Evolutionary conservation across 1,140 invertebrate genomes (phyloP), one percentile per base, ranked within the genome.

Genomic region (Gryon sp.): DNA sequence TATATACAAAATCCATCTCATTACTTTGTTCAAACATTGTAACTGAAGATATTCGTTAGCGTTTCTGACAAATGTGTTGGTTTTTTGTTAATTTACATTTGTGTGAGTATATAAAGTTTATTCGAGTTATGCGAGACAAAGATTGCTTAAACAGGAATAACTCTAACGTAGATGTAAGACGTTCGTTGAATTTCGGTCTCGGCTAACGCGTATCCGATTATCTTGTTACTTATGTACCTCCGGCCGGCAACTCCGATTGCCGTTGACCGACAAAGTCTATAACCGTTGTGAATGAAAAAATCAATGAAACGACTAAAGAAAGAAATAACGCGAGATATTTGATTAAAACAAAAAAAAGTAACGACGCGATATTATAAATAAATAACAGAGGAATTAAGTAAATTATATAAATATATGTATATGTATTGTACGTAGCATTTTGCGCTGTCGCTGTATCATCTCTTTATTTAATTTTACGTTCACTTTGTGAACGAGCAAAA

Each of bases 181-280:
- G 30, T 55, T 50, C 26, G 45, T 55, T 52, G 38, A 68, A 52
- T 59, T 48, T 57, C 26, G 36, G 52, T 63, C 50, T 52, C 59
- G 38, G 55, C 52, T 63, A 41, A 72, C 16, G 55, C 55, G 38
- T 62, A 62, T 55, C 34, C 30, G 46, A 53, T 76, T 52, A 70
- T 70, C 14, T 76, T 53, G 65, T 76, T 70, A 76, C 66, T 62
- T 72, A 68, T n/a, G 75, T 77, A 77, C 62, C 75, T 77, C 57
- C 26, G 53, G 26, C 16, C 26, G 18, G 40, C 40, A 18, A 38
- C 24, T 26, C 38, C 15, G 28, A 19, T 62, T n/a, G 66, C 53
- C 14, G 45, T 76, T 52, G 46, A 72, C 53, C 66, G 12, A 62
- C 40, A 70, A 72, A 77, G 45, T 72, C 53, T 72, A 68, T 57